Evolutionary conservation across 2,888 invertebrate species (phyloP).

Genomic region (Acanthococcus lagerstroemiae): DNA sequence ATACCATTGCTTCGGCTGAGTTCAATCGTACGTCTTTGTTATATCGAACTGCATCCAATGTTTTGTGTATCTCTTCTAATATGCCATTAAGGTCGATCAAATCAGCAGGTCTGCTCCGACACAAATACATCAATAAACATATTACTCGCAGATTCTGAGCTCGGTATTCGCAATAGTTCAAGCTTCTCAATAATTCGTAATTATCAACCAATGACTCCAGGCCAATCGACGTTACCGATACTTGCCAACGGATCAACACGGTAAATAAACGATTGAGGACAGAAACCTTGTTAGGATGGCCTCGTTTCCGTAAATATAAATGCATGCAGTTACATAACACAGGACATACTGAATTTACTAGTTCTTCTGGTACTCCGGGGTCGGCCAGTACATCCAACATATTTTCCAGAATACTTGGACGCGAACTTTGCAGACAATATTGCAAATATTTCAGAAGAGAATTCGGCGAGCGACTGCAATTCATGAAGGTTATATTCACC

Average conservation of each 20-base stretch:
- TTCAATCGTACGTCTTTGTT: slow-evolving; percentile 19
- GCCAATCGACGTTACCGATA: not conserved
- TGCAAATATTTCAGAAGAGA: not conserved
- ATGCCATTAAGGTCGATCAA: not conserved
- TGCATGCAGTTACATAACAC: not conserved
- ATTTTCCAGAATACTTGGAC: not conserved
- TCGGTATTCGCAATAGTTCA: slow-evolving; percentile 11
- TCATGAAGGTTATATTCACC: not conserved
- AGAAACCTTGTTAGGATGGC: not conserved
- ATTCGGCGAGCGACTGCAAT: not conserved
- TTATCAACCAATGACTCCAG: not conserved
- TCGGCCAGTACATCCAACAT: not conserved
- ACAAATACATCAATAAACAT: not conserved
- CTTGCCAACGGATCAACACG: not conserved
- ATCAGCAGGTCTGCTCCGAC: no score
- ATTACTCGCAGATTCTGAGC: slow-evolving; percentile 7
- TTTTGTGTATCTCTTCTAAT: not conserved
- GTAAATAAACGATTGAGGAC: not conserved
- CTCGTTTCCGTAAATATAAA: not conserved
- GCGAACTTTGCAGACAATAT: not conserved
- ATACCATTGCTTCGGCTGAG: not conserved
- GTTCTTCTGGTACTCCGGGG: not conserved
- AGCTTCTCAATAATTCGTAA: not conserved
- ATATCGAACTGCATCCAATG: not conserved
- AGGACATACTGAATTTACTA: not conserved